Evolutionary conservation across 1,140 invertebrate species (phyloP).

Genomic region (Chrysomallon squamiferum): DNA sequence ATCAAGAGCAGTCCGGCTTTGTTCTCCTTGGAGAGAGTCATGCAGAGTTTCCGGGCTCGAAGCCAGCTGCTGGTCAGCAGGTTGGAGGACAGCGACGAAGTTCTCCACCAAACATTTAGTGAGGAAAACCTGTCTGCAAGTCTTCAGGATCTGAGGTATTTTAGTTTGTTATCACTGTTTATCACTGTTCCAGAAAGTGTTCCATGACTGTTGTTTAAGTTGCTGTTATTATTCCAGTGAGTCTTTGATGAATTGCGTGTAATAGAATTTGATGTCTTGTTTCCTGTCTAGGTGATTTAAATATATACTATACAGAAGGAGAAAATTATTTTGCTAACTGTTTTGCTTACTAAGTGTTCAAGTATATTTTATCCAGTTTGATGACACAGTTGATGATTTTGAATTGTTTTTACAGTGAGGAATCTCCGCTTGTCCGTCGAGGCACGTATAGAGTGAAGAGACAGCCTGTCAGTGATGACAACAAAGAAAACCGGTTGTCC

Average conservation of each 20-base stretch:
- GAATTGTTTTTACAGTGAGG: constrained; percentile 16
- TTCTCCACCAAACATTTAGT: constrained; percentile 56
- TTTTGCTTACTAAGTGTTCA: too few relatives aligned
- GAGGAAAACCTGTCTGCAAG: constrained; percentile 22
- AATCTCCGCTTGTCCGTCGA: constrained; percentile 22
- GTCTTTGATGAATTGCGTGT: neutral
- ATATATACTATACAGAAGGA: too few relatives aligned
- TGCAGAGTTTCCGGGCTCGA: constrained; percentile 62
- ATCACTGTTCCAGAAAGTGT: too few relatives aligned
- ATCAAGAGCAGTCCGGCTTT: constrained; percentile 62
- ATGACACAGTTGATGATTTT: too few relatives aligned
- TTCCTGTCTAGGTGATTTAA: too few relatives aligned
- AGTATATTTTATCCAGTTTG: too few relatives aligned
- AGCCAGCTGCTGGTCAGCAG: constrained; percentile 59
- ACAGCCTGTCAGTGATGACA: constrained; percentile 21
- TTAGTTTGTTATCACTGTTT: too few relatives aligned
- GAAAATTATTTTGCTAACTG: too few relatives aligned
- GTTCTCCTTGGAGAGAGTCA: constrained; percentile 59
- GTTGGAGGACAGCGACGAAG: constrained; percentile 61
- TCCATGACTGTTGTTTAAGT: too few relatives aligned
- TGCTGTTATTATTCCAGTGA: too few relatives aligned
- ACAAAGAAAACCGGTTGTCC: constrained; percentile 28
- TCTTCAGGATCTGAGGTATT: too few relatives aligned
- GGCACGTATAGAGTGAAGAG: constrained; percentile 48
- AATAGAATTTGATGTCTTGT: neutral